Base-by-base conservation (phyloP, 2,797 vertebrate genomes). In the Rostrhamus sociabilis region DNA sequence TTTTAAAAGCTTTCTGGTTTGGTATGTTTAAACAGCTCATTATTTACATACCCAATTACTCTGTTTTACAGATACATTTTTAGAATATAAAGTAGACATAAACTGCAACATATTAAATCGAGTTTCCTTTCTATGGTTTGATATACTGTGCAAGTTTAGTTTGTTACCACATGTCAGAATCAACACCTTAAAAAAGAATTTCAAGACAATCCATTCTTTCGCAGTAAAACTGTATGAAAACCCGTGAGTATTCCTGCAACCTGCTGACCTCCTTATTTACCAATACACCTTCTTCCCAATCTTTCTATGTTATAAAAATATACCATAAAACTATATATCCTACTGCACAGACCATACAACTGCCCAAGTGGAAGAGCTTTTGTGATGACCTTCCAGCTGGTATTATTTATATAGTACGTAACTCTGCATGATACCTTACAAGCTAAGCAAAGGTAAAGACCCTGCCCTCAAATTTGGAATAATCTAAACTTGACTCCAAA, bases 1-100 rank as follows among this genome's bases (percentile, higher is more conserved):
- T 89, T 93, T 58, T 36, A 32, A 90, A 87, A 85, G 77, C 53
- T 75, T 92, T 97, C 90, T 83, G 38, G 15, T 45, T 86, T 74
- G 36, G 48, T 64, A n/a, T 64, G 85, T 93, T 85, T 91, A 79
- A 93, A 79, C 14, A 74, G 52, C 34, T 93, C n/a, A 63, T 89
- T 93, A 88, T 86, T 82, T 90, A 73, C 52, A 76, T 45, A 59
- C 15, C 31, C 11, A 73, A 55, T 92, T 75, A 60, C 43, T 71
- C 74, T 86, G 16, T 8, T 81, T 63, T 50, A 71, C 3, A 5
- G 58, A 72, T 63, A 62, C 12, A 48, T 52, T 84, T 90, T 90
- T 47, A 81, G 26, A 87, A 59, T 15, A 40, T 53, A 47, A 78
- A 53, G 22, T 47, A 56, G 31, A 67, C 27, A 75, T 45, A 72